A percentile compares a stretch with the other conserved stretches of the same genome.
Conservation (phyloP, 2,113 vertebrate genomes). For the Motacilla tschutschensis region DNA sequence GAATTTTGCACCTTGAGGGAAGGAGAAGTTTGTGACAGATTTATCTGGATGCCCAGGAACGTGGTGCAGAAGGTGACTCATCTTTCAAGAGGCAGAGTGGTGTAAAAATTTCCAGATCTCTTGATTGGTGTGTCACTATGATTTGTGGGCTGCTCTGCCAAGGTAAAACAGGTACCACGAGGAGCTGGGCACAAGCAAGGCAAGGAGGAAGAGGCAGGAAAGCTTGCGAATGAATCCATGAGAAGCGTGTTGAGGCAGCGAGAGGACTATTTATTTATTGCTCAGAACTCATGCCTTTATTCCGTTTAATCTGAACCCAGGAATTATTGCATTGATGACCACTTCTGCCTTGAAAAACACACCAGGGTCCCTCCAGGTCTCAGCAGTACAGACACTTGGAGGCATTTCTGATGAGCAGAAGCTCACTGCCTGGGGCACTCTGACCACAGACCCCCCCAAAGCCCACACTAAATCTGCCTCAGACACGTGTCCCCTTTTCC, state of each 20-base stretch:
- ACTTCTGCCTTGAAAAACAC: constrained; percentile 25
- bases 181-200: constrained; percentile 45
- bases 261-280: constrained; percentile 67
- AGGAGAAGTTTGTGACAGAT: constrained; percentile 69
- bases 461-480: neutral
- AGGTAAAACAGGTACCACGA: constrained; percentile 63
- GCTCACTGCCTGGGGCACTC: neutral
- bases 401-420: neutral
- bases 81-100: constrained; percentile 64
- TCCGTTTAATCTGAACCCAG: constrained; percentile 62
- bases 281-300: constrained; percentile 14
- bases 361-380: neutral
- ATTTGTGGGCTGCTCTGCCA: constrained; percentile 80
- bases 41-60: constrained; percentile 59
- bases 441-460: neutral
- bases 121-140: constrained; percentile 88
- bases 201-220: constrained; percentile 19
- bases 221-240: neutral
- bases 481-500: accelerated
- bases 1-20: constrained; percentile 13
- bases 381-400: neutral
- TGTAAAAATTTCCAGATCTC: constrained; percentile 63
- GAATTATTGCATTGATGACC: constrained; percentile 31
- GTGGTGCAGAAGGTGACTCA: constrained; percentile 57
- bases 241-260: neutral